These are phyloP conservation scores for Musca domestica DNA, from an alignment of 1,140 invertebrate genomes.

Conservation along the genomic window DNA sequence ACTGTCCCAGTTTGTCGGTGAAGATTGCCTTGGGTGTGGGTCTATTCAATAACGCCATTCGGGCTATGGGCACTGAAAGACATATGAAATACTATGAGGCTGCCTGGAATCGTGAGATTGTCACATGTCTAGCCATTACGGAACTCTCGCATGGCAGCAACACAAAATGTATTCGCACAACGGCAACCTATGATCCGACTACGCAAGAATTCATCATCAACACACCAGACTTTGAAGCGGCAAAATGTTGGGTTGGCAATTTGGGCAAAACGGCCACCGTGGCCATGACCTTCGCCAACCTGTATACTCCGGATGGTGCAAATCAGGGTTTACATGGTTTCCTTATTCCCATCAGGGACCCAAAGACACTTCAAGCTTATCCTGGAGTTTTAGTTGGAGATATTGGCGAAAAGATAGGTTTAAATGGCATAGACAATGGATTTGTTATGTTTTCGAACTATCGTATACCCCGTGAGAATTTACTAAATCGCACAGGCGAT, in stretches of 20 bases:
- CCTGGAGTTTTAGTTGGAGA: slow-evolving; percentile 74
- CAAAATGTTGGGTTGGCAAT: slow-evolving; percentile 93
- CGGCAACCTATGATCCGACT: slow-evolving; percentile 78
- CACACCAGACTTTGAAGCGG: slow-evolving; percentile 89
- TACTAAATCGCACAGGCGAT: slow-evolving; percentile 85
- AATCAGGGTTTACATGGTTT: slow-evolving; percentile 87
- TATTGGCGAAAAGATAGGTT: slow-evolving; percentile 84
- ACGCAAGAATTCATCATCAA: slow-evolving; percentile 83
- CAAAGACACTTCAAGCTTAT: slow-evolving; percentile 68
- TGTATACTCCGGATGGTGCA: slow-evolving; percentile 70
- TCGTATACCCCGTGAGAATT: slow-evolving; percentile 73
- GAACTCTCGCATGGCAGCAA: slow-evolving; percentile 94
- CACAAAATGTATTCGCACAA: slow-evolving; percentile 86
- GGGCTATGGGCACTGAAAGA: slow-evolving; percentile 73
- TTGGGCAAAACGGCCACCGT: slow-evolving; percentile 88
- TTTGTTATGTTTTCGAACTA: slow-evolving; percentile 87
- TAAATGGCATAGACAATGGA: slow-evolving; percentile 90
- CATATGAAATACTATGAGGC: slow-evolving; percentile 71
- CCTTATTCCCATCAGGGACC: slow-evolving; percentile 77
- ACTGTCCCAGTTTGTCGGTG: slow-evolving; percentile 67
- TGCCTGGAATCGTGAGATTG: slow-evolving; percentile 67
- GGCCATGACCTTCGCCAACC: slow-evolving; percentile 84
- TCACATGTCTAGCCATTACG: slow-evolving; percentile 85
- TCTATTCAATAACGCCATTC: slow-evolving; percentile 67
- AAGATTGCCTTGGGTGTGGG: slow-evolving; percentile 68